Base-by-base conservation (phyloP, 1,140 invertebrate species). In the Caenorhabditis inopinata region DNA sequence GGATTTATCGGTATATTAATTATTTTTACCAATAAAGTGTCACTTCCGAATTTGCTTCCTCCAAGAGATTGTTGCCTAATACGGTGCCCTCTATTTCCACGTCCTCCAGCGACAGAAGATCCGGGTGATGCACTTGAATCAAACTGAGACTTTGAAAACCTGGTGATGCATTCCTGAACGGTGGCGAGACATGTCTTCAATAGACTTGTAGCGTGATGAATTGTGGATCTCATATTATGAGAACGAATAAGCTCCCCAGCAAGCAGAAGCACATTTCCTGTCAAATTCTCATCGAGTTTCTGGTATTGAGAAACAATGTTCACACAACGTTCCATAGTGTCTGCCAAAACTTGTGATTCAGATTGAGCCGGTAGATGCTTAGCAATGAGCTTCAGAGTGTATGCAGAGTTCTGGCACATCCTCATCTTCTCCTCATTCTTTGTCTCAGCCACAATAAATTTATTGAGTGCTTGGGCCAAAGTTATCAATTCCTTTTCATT, bases 191-290 rank as follows among this genome's bases (percentile, higher is more conserved):
- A 83, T 35, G 75, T 62, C 14, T 62, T 29, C n/a, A 83, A 32
- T 9, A 83, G 62, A 25, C 74, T 51, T 16, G 53, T 42, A 5
- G 81, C 75, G 12, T 51, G 68, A 35, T 84, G 74, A 48, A 83
- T 82, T 16, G 82, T 83, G 16, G 78, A 82, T 53, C 79, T 32
- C 82, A 83, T 83, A 58, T 83, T 83, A 53, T 83, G 82, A 11
- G 73, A 77, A 18, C 82, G 53, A 35, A 83, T 82, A 9, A 83
- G 16, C 38, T 83, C 82, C 77, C 82, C 82, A 74, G 79, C 74
- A 2, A 83, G 47, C 4, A 83, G 74, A 11, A 83, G 74, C 27
- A 82, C 58, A 32, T 77, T 82, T 73, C 79, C 82, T 29, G 79
- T 53, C 51, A 83, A 32, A 48, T 53, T 74, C 42, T 83, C 79